phyloP scores from a whole-genome alignment of 1,140 invertebrate species.

The Camponotus floridanus region DNA sequence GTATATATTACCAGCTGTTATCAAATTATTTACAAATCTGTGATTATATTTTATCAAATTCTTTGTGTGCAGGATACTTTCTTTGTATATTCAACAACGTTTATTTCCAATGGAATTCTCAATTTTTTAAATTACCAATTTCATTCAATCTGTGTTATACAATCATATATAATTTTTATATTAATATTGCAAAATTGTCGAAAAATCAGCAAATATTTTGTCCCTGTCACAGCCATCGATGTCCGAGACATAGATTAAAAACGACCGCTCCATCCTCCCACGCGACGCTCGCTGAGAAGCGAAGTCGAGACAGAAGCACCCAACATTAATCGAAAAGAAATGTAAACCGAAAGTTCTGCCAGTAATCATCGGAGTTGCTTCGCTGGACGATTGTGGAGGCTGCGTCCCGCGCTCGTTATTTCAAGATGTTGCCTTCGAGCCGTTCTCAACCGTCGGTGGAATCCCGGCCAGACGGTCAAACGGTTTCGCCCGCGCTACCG shows the following conservation, averaged over 20 bases:
- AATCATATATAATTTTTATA: background rate
- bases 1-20: background rate
- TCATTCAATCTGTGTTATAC: too few relatives aligned
- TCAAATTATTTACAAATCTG: background rate
- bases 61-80: too few relatives aligned
- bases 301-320: background rate
- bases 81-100: too few relatives aligned
- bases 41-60: too few relatives aligned
- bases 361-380: slow-evolving; percentile 38
- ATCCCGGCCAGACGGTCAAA: slow-evolving; percentile 73
- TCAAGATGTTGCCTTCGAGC: slow-evolving; percentile 47
- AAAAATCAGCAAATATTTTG: background rate
- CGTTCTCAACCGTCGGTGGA: slow-evolving; percentile 26
- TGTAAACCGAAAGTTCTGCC: slow-evolving; percentile 48
- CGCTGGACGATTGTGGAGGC: background rate
- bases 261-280: background rate
- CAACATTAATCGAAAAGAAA: slow-evolving; percentile 44
- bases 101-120: too few relatives aligned
- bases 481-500: slow-evolving; percentile 57
- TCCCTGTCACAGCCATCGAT: background rate
- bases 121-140: too few relatives aligned
- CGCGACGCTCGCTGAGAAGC: background rate
- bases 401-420: slow-evolving; percentile 59
- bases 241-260: background rate
- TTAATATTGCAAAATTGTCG: background rate